phyloP scores from a whole-genome alignment of 2,113 vertebrate species.

The Epinephelus moara region DNA sequence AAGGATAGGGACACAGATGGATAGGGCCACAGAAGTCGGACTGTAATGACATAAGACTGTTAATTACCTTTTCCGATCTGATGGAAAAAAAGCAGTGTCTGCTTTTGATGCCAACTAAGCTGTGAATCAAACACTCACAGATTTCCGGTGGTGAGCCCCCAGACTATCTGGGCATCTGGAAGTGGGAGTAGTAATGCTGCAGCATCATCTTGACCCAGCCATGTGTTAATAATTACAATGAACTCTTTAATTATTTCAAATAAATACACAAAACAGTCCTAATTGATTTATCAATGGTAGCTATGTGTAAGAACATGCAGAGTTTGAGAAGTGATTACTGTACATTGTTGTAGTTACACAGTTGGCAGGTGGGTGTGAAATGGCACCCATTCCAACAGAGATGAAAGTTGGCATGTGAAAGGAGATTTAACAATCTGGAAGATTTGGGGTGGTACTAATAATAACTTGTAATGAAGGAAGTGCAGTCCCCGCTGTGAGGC shows the following conservation, averaged over 20 bases:
- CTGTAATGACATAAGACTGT: not conserved
- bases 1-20: not conserved
- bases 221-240: not conserved
- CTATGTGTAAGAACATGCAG: not conserved
- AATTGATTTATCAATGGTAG: not conserved
- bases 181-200: not conserved
- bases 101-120: not conserved
- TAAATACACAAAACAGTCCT: not conserved
- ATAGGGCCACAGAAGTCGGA: not conserved
- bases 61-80: slow-evolving; percentile 5
- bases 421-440: not conserved
- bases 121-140: not conserved
- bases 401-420: not conserved
- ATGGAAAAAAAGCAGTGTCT: not conserved
- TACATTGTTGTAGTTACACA: not conserved
- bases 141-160: not conserved
- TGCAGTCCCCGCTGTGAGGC: not conserved
- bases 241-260: not conserved
- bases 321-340: not conserved
- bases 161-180: not conserved
- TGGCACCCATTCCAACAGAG: not conserved
- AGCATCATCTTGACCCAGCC: not conserved
- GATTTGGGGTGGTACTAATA: not conserved
- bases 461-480: not conserved
- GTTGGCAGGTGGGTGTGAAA: not conserved